A percentile compares a stretch with the other conserved stretches of the same genome.
These are phyloP conservation scores for Pachyseris speciosa DNA, from an alignment of 64 coral and sea anemone genomes.

Conservation along the genomic window DNA sequence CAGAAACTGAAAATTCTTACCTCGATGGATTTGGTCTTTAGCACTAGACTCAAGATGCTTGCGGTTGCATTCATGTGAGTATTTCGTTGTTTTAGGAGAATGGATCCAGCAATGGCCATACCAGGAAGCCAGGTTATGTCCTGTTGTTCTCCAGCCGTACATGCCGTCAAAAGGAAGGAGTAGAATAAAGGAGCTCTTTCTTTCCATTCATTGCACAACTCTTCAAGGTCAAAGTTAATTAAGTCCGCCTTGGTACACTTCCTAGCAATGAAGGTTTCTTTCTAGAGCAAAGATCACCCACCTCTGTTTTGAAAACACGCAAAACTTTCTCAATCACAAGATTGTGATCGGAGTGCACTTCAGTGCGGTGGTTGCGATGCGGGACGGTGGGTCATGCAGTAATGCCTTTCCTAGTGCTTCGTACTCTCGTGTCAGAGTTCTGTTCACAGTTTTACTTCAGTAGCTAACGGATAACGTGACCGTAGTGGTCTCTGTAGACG, in stretches of 20 bases:
- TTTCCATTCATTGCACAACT: conserved; percentile 58
- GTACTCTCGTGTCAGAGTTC: not conserved
- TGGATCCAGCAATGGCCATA: conserved; percentile 25
- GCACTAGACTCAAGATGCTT: conserved; percentile 35
- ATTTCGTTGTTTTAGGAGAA: conserved; percentile 11
- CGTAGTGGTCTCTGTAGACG: not conserved
- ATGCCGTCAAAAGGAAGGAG: conserved; percentile 17
- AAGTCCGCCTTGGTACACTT: conserved; percentile 47
- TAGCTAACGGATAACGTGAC: conserved; percentile 29
- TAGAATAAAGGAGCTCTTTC: conserved; percentile 23
- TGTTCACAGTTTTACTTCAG: conserved; percentile 46
- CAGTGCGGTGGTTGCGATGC: conserved; percentile 45
- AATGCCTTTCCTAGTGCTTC: conserved; percentile 7
- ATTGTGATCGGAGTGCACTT: conserved; percentile 23
- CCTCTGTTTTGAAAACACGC: not conserved
- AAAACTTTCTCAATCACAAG: conserved; percentile 54
- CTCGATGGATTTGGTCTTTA: conserved; percentile 51
- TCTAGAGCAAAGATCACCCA: conserved; percentile 49
- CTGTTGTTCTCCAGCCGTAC: conserved; percentile 1
- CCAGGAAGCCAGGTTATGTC: conserved; percentile 57
- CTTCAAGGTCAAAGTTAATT: conserved; percentile 21
- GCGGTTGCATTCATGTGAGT: conserved; percentile 29
- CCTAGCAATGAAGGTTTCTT: conserved; percentile 38
- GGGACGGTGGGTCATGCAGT: not conserved
- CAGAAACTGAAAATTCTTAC: not conserved